Conservation (phyloP, 2,113 vertebrate species). For the Callaeas wilsoni region DNA sequence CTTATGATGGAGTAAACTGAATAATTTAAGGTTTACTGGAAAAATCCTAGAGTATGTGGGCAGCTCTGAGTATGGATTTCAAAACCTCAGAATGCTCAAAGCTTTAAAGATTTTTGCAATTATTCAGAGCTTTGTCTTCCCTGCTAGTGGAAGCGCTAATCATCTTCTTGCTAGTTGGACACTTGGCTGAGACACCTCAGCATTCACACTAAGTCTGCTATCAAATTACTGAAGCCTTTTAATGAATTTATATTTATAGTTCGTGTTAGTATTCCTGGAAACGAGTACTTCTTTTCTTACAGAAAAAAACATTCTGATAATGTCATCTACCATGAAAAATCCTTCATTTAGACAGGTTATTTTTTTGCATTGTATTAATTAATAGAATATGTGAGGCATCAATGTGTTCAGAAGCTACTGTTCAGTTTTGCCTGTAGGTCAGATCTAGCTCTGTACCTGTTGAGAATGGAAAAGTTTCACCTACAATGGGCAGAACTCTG, state of each 20-base stretch:
- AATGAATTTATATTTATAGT: neutral
- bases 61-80: neutral
- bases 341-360: neutral
- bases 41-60: neutral
- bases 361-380: neutral
- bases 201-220: neutral
- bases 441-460: neutral
- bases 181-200: neutral
- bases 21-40: neutral
- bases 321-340: neutral
- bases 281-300: neutral
- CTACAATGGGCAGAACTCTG: neutral
- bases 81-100: neutral
- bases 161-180: neutral
- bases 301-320: neutral
- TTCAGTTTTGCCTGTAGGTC: neutral
- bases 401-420: neutral
- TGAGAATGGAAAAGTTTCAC: neutral
- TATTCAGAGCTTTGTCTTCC: neutral
- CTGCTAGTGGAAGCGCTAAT: neutral
- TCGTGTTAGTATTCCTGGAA: neutral
- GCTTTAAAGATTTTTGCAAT: neutral
- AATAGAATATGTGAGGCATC: neutral
- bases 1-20: neutral
- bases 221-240: neutral